Percentiles rank a stretch among this genome's conserved stretches.
phyloP scores from a whole-genome alignment of 1,140 invertebrate species.

The Octopus bimaculoides region DNA sequence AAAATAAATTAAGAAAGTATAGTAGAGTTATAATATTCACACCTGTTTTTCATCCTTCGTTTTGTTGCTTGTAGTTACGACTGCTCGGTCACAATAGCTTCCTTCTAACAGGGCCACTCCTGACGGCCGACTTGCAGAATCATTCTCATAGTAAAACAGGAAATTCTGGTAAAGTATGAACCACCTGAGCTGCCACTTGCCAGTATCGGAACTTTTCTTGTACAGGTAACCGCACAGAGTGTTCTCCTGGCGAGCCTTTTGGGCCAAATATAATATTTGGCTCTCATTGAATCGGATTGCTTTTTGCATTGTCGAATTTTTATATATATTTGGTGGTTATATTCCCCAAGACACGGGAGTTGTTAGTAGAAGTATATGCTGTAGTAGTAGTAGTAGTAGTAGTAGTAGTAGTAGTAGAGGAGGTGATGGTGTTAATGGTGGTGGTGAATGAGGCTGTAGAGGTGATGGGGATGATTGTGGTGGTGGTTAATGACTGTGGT shows the following conservation, averaged over 20 bases:
- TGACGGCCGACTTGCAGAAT: slow-evolving; percentile 69
- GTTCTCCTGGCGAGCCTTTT: slow-evolving; percentile 76
- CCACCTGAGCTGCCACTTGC: slow-evolving; percentile 87
- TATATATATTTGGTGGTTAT: slow-evolving; percentile 10
- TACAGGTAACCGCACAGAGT: slow-evolving; percentile 75
- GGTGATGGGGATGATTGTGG: neutral
- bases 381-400: neutral
- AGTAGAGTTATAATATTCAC: slow-evolving; percentile 13
- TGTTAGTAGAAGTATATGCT: slow-evolving; percentile 1
- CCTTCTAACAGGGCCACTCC: slow-evolving; percentile 85
- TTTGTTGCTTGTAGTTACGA: slow-evolving; percentile 40
- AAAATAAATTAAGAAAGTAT: neutral
- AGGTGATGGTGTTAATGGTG: neutral
- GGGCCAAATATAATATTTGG: slow-evolving; percentile 75
- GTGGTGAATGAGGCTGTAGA: neutral
- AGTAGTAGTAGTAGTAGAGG: neutral
- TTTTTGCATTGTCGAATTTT: slow-evolving; percentile 65
- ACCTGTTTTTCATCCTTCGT: slow-evolving; percentile 55
- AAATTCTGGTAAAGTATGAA: slow-evolving; percentile 91
- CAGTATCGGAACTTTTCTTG: slow-evolving; percentile 80
- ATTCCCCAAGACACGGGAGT: neutral
- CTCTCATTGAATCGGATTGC: slow-evolving; percentile 68
- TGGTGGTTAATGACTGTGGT: neutral
- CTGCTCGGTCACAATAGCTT: slow-evolving; percentile 81
- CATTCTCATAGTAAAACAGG: slow-evolving; percentile 87